A percentile compares a stretch with the other conserved stretches of the same genome.
Evolutionary conservation across 2,888 invertebrate species (phyloP).

Genomic region (Priocnemis perturbator): DNA sequence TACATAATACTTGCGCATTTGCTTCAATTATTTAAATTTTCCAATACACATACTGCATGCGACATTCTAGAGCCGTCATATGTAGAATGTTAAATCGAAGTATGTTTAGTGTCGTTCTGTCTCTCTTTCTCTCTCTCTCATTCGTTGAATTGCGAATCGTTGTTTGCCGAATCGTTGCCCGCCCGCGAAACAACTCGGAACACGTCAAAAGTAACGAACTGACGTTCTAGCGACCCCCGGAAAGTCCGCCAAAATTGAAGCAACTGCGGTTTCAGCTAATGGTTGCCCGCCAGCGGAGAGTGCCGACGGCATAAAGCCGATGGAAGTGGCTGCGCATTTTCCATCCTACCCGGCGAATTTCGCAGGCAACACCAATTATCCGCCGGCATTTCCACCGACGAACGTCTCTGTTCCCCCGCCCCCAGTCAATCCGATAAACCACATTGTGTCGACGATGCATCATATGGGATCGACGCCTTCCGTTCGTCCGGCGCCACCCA

Average conservation of each 20-base stretch:
- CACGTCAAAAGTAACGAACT: conserved; percentile 3
- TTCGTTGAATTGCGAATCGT: not conserved
- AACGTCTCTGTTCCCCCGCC: conserved; percentile 72
- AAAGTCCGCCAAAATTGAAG: conserved; percentile 66
- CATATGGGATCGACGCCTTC: conserved; percentile 58
- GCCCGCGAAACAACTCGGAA: not conserved
- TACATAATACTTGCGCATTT: not conserved
- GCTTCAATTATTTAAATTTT: not conserved
- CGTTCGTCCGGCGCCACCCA: conserved; percentile 61
- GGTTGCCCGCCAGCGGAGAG: conserved; percentile 65
- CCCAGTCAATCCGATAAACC: conserved; percentile 68
- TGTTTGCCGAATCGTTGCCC: not conserved
- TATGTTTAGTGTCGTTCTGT: no score
- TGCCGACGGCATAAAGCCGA: conserved; percentile 63
- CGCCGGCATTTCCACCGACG: conserved; percentile 70
- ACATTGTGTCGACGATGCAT: conserved; percentile 66
- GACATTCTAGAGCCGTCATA: not conserved
- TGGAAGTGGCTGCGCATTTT: conserved; percentile 67
- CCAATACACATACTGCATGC: not conserved
- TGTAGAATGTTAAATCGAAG: no score
- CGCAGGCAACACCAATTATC: conserved; percentile 62
- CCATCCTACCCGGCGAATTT: conserved; percentile 66
- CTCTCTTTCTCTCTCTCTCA: not conserved
- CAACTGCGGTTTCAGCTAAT: conserved; percentile 62
- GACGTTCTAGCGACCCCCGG: conserved; percentile 57